A percentile compares a stretch with the other conserved stretches of the same genome.
Evolutionary conservation across 2,888 invertebrate genomes (phyloP).

Genomic region (Nycteola revayana): DNA sequence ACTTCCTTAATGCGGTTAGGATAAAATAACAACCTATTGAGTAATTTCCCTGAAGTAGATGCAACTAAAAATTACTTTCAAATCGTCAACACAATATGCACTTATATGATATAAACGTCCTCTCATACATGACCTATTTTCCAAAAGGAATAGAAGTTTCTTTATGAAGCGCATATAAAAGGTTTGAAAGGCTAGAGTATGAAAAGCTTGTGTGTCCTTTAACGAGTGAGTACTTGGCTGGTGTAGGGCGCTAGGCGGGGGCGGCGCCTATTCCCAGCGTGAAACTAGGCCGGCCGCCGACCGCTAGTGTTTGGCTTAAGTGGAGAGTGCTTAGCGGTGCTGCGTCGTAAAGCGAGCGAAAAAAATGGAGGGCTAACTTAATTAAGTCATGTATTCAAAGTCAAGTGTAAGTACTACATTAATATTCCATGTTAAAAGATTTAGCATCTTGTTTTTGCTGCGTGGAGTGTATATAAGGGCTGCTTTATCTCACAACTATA

Average conservation of each 20-base stretch:
- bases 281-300: slow-evolving; percentile 80
- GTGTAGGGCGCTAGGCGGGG: slow-evolving; percentile 69
- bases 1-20: slow-evolving; percentile 27
- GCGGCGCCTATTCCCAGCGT: slow-evolving; percentile 78
- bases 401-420: no score
- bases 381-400: no score
- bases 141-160: slow-evolving; percentile 18
- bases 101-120: slow-evolving; percentile 1
- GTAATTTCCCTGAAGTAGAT: slow-evolving; percentile 10
- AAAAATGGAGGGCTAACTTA: no score
- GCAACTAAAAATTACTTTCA: no score
- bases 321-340: slow-evolving; percentile 16
- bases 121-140: slow-evolving; percentile 20
- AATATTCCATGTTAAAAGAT: no score
- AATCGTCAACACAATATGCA: no score
- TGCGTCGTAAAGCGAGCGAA: no score
- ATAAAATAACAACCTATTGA: slow-evolving; percentile 20
- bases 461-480: no score
- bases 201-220: slow-evolving; percentile 65
- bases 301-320: slow-evolving; percentile 45
- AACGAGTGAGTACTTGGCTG: slow-evolving; percentile 64
- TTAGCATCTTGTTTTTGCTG: no score
- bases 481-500: no score
- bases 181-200: slow-evolving; percentile 40
- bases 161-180: slow-evolving; percentile 24